These are phyloP conservation scores for Drosophila sproati DNA, from an alignment of 1,140 invertebrate species.

Conservation along the genomic window DNA sequence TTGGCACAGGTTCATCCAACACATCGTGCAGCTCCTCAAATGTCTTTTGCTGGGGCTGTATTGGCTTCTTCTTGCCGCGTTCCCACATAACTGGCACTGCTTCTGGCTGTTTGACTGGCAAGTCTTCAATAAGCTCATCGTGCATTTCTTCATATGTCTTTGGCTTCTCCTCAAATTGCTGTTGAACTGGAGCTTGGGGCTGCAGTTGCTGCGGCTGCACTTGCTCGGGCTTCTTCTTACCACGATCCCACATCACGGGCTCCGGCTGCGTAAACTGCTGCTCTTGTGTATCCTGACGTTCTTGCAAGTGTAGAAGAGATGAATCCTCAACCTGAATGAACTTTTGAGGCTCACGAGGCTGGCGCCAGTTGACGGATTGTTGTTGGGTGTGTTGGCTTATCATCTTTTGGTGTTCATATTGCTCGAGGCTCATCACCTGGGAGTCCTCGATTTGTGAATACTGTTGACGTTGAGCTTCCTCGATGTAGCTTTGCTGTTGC, in stretches of 20 bases:
- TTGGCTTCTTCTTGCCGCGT: constrained; percentile 72
- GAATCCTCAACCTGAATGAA: constrained; percentile 77
- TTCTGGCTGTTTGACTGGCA: constrained; percentile 55
- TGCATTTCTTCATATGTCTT: constrained; percentile 77
- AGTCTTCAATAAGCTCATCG: constrained; percentile 85
- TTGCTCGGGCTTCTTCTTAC: constrained; percentile 71
- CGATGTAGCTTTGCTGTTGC: constrained; percentile 64
- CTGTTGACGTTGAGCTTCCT: constrained; percentile 70
- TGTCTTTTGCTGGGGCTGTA: constrained; percentile 67
- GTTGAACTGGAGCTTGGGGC: constrained; percentile 13
- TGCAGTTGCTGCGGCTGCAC: constrained; percentile 40
- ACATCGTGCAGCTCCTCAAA: constrained; percentile 66
- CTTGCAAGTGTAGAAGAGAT: constrained; percentile 71
- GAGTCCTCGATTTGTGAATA: constrained; percentile 73
- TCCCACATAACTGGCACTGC: constrained; percentile 64
- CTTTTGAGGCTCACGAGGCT: constrained; percentile 63
- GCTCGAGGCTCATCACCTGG: constrained; percentile 73
- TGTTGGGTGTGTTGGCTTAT: constrained; percentile 66
- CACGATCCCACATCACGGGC: constrained; percentile 84
- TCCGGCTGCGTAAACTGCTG: constrained; percentile 67
- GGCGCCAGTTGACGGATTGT: constrained; percentile 72
- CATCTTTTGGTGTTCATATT: constrained; percentile 73
- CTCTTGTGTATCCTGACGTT: constrained; percentile 72
- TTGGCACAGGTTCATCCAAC: constrained; percentile 47
- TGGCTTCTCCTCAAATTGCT: constrained; percentile 53